Conservation (phyloP, 2,888 invertebrate genomes). For the Stegophylla sp. region DNA sequence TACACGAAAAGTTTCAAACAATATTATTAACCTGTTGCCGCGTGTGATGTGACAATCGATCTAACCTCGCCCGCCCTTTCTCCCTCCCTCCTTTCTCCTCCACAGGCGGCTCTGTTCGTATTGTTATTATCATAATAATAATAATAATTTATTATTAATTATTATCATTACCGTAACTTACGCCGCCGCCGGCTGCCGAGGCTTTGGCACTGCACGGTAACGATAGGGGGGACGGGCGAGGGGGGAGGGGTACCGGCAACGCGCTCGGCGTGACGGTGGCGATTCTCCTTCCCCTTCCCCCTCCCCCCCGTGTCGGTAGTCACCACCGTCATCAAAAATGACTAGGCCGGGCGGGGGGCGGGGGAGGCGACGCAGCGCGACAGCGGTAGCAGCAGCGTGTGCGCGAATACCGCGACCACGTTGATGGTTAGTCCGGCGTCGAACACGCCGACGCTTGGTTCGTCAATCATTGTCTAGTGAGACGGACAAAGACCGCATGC, state of each 20-base stretch:
- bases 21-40: no score
- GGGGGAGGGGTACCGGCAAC: neutral
- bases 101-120: no score
- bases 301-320: neutral
- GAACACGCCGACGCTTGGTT: constrained; percentile 40
- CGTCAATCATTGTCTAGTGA: neutral
- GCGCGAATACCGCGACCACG: neutral
- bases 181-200: neutral
- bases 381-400: no score
- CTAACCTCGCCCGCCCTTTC: no score
- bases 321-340: neutral
- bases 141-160: no score
- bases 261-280: neutral
- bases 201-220: neutral
- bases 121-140: no score
- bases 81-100: no score
- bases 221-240: neutral
- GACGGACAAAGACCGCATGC: constrained; percentile 15
- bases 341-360: neutral
- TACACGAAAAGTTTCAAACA: no score
- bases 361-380: neutral
- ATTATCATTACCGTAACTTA: no score
- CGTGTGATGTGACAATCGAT: no score
- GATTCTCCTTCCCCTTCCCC: no score
- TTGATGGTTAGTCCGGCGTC: constrained; percentile 31